These are phyloP conservation scores for Plectropomus leopardus DNA, from an alignment of 2,113 vertebrate genomes.

Conservation along the genomic window DNA sequence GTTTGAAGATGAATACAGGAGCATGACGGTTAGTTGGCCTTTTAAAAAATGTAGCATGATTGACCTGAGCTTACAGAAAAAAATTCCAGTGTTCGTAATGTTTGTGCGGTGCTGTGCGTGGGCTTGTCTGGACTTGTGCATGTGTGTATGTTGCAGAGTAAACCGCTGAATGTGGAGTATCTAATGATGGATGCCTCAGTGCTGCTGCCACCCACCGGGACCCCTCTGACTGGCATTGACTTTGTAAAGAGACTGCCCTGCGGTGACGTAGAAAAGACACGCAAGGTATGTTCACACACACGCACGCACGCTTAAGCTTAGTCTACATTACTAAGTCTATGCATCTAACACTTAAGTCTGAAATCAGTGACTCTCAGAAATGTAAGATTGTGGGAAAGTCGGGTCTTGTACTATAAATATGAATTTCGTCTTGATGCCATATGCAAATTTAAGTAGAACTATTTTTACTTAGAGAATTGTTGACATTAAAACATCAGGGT, in stretches of 20 bases:
- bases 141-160: slow-evolving; percentile 85
- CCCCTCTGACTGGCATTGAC: slow-evolving; percentile 96
- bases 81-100: background rate
- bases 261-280: slow-evolving; percentile 96
- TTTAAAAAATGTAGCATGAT: background rate
- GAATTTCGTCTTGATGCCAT: background rate
- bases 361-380: background rate
- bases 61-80: background rate
- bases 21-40: slow-evolving; percentile 92
- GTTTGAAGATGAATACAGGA: slow-evolving; percentile 99
- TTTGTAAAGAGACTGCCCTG: slow-evolving; percentile 98
- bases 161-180: slow-evolving; percentile 98
- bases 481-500: background rate
- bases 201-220: slow-evolving; percentile 95
- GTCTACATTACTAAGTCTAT: too few relatives aligned
- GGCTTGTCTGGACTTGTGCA: background rate
- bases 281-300: slow-evolving; percentile 85
- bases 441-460: background rate
- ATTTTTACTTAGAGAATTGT: background rate
- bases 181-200: slow-evolving; percentile 99
- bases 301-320: background rate
- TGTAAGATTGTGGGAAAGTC: background rate
- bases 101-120: background rate
- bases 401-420: background rate
- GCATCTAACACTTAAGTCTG: background rate